Base-by-base conservation (phyloP, 1,140 invertebrate genomes). In the Calephelis virginiensis region DNA sequence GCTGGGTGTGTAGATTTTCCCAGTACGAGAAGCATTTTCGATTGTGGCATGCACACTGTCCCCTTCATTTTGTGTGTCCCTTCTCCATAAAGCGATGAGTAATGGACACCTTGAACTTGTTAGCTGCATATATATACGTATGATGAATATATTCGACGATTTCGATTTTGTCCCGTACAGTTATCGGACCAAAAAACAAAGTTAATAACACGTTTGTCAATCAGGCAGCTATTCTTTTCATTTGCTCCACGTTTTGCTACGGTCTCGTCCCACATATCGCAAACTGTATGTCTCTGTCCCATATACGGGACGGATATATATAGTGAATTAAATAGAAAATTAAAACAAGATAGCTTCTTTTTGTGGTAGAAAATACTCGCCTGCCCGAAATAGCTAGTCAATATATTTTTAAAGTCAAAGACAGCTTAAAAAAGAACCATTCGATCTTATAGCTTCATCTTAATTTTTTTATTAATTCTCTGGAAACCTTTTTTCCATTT, bases 121-220 rank as follows among this genome's bases (percentile, higher is more conserved):
- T 61, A n/a, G 75, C 67, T 38, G 73, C 76, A 70, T 70, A 72
- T 2, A 73, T 9, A 68, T 77, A 81, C 5, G 28, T 28, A 28
- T 28, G 67, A 82, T 0, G 75, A 71, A 75, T 81, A 83, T 61
- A 85, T 69, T 56, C 68, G 78, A 5, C 74, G 68, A 61, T 88
- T 87, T 45, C 77, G 50, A 69, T 89, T 87, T 64, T 86, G 78
- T 0, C 83, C 82, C 12, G 66, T 61, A 62, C 78, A 86, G 56
- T 80, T 78, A 67, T 85, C 83, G 0, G 78, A 78, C 64, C 82
- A 82, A 61, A 75, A 68, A n/a, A 50, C 63, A 53, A 77, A 66
- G 3, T 71, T 53, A 17, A 40, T 66, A 12, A 68, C 61, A 37
- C 64, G 70, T 61, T 37, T 10, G 12, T 68, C 61, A n/a, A 50